These are phyloP conservation scores for Rhinella marina DNA, from an alignment of 2,797 vertebrate species.

Conservation along the genomic window DNA sequence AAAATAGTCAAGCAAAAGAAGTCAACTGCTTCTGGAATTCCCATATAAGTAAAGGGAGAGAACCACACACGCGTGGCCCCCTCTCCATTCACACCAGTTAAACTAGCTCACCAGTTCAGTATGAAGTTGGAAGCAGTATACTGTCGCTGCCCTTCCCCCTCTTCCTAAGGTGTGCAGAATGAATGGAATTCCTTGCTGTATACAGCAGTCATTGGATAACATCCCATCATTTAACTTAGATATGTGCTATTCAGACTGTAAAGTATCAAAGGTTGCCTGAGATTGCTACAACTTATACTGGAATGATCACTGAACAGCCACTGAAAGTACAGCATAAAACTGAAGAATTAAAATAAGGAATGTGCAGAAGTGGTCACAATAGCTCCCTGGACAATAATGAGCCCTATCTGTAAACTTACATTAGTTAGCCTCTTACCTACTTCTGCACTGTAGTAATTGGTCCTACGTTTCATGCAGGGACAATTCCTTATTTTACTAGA, in stretches of 20 bases:
- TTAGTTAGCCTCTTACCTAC: not conserved
- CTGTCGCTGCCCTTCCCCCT: too few species aligned
- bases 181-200: too few species aligned
- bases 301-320: not conserved
- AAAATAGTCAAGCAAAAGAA: too few species aligned
- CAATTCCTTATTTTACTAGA: not conserved
- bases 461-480: not conserved
- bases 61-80: too few species aligned
- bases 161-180: too few species aligned
- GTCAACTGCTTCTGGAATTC: too few species aligned
- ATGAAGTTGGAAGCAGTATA: too few species aligned
- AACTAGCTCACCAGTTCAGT: too few species aligned
- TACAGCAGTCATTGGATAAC: too few species aligned
- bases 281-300: not conserved
- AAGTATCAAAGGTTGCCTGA: not conserved
- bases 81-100: too few species aligned
- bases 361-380: not conserved
- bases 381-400: conserved; percentile 6
- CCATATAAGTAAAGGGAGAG: too few species aligned
- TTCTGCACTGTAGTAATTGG: conserved; percentile 1
- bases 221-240: not conserved
- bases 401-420: conserved; percentile 7
- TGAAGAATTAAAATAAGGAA: not conserved
- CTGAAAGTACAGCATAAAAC: not conserved
- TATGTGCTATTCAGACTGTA: not conserved